These are phyloP conservation scores for Euthynnus affinis DNA, from an alignment of 2,797 vertebrate genomes.

Conservation along the genomic window DNA sequence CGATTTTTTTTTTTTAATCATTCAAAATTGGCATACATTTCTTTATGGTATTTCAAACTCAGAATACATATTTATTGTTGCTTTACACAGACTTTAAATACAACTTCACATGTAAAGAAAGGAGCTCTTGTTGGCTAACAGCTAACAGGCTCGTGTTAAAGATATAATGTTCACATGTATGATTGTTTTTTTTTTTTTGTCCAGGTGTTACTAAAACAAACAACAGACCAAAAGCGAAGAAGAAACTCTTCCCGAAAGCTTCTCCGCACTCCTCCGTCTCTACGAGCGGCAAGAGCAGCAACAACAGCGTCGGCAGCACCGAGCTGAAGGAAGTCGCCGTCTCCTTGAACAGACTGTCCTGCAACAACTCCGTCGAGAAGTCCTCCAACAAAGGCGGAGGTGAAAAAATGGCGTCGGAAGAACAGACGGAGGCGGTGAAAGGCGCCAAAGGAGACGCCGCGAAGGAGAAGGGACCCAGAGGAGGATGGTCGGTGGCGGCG, in stretches of 20 bases:
- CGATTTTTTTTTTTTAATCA: too few species aligned
- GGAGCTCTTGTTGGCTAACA: too few species aligned
- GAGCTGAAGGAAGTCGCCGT: slow-evolving; percentile 26
- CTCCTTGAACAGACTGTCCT: slow-evolving; percentile 37
- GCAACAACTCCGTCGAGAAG: not conserved
- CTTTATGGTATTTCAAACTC: too few species aligned
- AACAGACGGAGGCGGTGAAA: not conserved
- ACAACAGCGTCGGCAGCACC: accelerated
- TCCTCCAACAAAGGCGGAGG: not conserved
- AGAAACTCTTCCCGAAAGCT: slow-evolving; percentile 9
- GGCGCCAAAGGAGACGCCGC: accelerated
- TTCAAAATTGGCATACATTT: too few species aligned
- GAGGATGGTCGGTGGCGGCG: not conserved
- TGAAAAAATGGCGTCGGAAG: not conserved
- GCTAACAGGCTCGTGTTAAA: not conserved
- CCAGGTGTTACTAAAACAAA: slow-evolving; percentile 17
- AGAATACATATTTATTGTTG: too few species aligned
- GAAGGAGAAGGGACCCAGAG: slow-evolving; percentile 14
- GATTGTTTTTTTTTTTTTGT: not conserved
- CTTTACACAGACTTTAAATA: too few species aligned
- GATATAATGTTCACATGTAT: not conserved
- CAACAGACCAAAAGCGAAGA: not conserved
- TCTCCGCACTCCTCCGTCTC: not conserved
- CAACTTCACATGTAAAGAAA: too few species aligned
- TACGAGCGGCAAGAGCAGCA: not conserved